Evolutionary conservation across 2,113 vertebrate genomes (phyloP), one percentile per base, ranked within the genome.

Genomic region (Ochotona princeps): DNA sequence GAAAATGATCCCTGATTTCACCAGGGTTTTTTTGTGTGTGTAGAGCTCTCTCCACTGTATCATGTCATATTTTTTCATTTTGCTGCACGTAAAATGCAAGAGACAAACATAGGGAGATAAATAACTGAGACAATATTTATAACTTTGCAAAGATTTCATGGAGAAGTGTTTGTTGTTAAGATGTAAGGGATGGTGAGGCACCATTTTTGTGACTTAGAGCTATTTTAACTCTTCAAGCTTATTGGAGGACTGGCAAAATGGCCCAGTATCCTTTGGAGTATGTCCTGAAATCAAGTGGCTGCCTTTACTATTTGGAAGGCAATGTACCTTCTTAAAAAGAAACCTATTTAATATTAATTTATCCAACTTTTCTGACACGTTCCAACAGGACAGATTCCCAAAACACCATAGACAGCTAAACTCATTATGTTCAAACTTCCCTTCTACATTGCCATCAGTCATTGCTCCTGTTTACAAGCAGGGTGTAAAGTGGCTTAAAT

Each of bases 21-120:
- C 10, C 51, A 61, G 21, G 26, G 51, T 18, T 93, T 57, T 47
- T 35, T 15, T 8, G 25, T 18, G 20, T 32, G 35, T 79, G n/a
- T 3, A 30, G 8, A 66, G 30, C 14, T 83, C 91, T 93, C 81
- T 30, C 61, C 49, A n/a, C 26, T 63, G 18, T 44, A 25, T 14
- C 8, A 23, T 61, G 21, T 47, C 18, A 30, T 70, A 61, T 7
- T 65, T 83, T 51, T 90, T 74, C 79, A 83, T 75, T 86, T 78
- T 89, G n/a, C 35, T 86, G 8, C n/a, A 86, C 30, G 76, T 70
- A 76, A 89, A 70, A 85, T 94, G 18, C 47, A 88, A 79, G 74
- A 66, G 35, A 85, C 23, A 94, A 92, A 60, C 35, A 92, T 38
- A 90, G 7, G 4, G 63, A 4, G 75, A 76, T 14, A 51, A 74